phyloP scores from a whole-genome alignment of 1,140 invertebrate species.

The Antheraea pernyi region DNA sequence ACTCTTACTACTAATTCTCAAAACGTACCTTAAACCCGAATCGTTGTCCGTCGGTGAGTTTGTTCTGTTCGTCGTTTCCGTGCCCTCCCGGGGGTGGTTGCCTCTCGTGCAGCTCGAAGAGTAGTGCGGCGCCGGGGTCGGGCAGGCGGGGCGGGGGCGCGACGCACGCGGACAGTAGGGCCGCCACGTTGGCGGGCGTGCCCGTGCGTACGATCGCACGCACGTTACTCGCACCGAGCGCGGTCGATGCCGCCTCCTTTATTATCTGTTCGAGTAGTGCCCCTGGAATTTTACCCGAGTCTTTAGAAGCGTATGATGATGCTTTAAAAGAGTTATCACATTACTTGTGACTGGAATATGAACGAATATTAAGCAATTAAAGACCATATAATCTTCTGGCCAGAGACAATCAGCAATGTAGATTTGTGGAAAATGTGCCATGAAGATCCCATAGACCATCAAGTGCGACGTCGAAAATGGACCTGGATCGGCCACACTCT shows the following conservation, averaged over 20 bases:
- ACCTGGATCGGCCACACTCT: too few relatives aligned
- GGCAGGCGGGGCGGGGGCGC: conserved; percentile 62
- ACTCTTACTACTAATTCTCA: too few relatives aligned
- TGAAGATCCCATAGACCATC: too few relatives aligned
- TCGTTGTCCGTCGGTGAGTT: conserved; percentile 40
- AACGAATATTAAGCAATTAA: too few relatives aligned
- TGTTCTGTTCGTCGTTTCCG: conserved; percentile 36
- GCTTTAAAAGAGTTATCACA: too few relatives aligned
- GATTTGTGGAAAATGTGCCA: too few relatives aligned
- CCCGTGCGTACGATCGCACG: conserved; percentile 67
- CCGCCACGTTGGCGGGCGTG: conserved; percentile 66
- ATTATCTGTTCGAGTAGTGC: conserved; percentile 71
- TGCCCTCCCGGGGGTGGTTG: conserved; percentile 37
- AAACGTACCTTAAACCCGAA: conserved; percentile 65
- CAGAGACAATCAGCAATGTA: too few relatives aligned
- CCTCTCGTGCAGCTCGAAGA: conserved; percentile 71
- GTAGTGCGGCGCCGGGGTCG: conserved; percentile 65
- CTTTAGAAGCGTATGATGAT: background rate
- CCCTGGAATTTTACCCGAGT: conserved; percentile 36
- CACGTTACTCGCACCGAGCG: conserved; percentile 30
- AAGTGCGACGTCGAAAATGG: too few relatives aligned
- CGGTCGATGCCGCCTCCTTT: conserved; percentile 52
- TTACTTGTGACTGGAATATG: too few relatives aligned
- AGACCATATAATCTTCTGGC: too few relatives aligned
- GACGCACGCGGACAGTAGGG: conserved; percentile 63